These are phyloP conservation scores for Genyomyrus donnyi DNA, from an alignment of 2,113 vertebrate species.

Conservation along the genomic window DNA sequence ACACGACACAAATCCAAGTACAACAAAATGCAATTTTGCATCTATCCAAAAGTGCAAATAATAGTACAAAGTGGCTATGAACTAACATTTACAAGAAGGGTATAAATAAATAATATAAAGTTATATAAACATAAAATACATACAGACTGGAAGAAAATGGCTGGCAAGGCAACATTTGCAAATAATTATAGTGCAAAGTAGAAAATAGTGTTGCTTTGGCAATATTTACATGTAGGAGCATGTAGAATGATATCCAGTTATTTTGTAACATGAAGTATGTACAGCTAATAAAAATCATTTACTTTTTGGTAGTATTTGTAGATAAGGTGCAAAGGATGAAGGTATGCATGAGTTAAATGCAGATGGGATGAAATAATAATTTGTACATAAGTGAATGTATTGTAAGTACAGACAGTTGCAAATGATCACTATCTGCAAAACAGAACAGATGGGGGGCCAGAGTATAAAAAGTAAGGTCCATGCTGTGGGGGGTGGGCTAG, in stretches of 20 bases:
- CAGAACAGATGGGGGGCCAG: neutral
- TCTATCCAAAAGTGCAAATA: neutral
- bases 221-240: neutral
- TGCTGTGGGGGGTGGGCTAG: neutral
- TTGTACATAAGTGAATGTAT: neutral
- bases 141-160: neutral
- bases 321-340: neutral
- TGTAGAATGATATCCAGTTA: neutral
- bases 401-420: neutral
- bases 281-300: neutral
- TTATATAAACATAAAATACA: neutral
- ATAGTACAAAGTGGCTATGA: neutral
- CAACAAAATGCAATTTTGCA: neutral
- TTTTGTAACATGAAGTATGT: neutral
- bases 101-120: neutral
- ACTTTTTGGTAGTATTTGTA: neutral
- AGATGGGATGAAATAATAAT: neutral
- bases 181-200: neutral
- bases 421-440: neutral
- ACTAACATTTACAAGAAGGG: neutral
- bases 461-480: neutral
- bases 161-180: neutral
- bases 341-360: neutral
- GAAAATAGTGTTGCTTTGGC: neutral
- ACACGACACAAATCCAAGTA: neutral